Conservation (phyloP, 2,797 vertebrate species). For the Megalops cyprinoides region DNA sequence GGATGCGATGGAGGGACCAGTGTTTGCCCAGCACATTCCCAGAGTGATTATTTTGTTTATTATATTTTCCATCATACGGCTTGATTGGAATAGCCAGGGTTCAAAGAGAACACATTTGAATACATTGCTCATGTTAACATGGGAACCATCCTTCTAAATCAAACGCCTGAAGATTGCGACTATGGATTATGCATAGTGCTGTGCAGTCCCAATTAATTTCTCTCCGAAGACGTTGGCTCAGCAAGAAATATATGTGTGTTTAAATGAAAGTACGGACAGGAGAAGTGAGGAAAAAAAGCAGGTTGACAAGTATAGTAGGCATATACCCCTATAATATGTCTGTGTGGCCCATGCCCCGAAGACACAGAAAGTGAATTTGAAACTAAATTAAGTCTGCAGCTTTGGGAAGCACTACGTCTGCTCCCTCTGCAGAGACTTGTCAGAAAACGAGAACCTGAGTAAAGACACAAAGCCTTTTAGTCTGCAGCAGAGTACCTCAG, state of each 20-base stretch:
- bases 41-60: slow-evolving; percentile 6
- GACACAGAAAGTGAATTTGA: slow-evolving; percentile 48
- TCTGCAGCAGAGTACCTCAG: background rate
- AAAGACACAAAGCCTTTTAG: slow-evolving; percentile 37
- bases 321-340: slow-evolving; percentile 45
- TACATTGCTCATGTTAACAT: slow-evolving; percentile 10
- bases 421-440: slow-evolving; percentile 47
- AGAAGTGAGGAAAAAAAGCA: slow-evolving; percentile 55
- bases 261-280: no score
- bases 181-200: background rate
- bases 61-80: slow-evolving; percentile 7
- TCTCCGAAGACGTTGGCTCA: background rate
- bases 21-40: background rate
- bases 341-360: slow-evolving; percentile 43
- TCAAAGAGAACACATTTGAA: slow-evolving; percentile 73
- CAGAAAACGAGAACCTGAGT: slow-evolving; percentile 38
- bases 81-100: slow-evolving; percentile 58
- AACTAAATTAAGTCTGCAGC: slow-evolving; percentile 54
- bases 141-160: background rate
- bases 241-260: background rate
- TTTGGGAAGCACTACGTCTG: slow-evolving; percentile 43
- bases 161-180: background rate
- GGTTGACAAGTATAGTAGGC: slow-evolving; percentile 38
- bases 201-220: slow-evolving; percentile 6
- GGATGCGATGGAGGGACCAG: background rate